Conservation (phyloP, 2,888 invertebrate species). For the Drosophila anomelani region DNA sequence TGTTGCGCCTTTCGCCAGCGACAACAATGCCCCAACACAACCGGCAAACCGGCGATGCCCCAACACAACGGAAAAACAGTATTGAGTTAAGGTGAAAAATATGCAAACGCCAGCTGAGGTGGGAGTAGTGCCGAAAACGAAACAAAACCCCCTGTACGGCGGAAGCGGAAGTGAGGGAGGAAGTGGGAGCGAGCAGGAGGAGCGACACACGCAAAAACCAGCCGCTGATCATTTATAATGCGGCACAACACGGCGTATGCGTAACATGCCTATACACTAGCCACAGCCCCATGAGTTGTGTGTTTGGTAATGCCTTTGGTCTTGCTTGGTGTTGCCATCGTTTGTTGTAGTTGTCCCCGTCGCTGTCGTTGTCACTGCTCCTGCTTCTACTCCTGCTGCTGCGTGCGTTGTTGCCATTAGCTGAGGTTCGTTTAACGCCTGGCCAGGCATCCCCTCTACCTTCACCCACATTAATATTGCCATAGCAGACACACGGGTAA, state of each 20-base stretch:
- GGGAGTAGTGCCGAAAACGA: constrained; percentile 34
- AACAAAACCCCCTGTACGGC: constrained; percentile 2
- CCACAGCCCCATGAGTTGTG: constrained; percentile 37
- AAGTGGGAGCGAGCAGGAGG: constrained; percentile 8
- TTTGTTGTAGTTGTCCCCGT: constrained; percentile 15
- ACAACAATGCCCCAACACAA: constrained; percentile 22
- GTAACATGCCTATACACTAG: constrained; percentile 66
- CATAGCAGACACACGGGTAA: constrained; percentile 22
- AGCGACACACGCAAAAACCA: constrained; percentile 38
- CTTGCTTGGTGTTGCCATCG: constrained; percentile 23
- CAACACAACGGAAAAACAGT: constrained; percentile 22
- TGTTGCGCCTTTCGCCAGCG: constrained; percentile 44
- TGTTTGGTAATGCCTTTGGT: constrained; percentile 21
- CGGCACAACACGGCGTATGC: constrained; percentile 66
- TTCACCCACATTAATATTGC: background rate
- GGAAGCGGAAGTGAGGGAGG: constrained; percentile 17
- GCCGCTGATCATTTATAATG: constrained; percentile 70
- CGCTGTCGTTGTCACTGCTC: constrained; percentile 11
- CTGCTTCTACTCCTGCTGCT: constrained; percentile 15
- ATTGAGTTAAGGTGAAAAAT: constrained; percentile 51
- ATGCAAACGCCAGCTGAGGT: constrained; percentile 33
- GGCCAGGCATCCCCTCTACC: constrained; percentile 3
- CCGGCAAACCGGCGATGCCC: constrained; percentile 16
- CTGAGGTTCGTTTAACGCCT: constrained; percentile 67
- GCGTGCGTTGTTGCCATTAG: constrained; percentile 72